A percentile compares a stretch with the other conserved stretches of the same genome.
These are phyloP conservation scores for Dermochelys coriacea DNA, from an alignment of 2,797 vertebrate genomes.

Conservation along the genomic window DNA sequence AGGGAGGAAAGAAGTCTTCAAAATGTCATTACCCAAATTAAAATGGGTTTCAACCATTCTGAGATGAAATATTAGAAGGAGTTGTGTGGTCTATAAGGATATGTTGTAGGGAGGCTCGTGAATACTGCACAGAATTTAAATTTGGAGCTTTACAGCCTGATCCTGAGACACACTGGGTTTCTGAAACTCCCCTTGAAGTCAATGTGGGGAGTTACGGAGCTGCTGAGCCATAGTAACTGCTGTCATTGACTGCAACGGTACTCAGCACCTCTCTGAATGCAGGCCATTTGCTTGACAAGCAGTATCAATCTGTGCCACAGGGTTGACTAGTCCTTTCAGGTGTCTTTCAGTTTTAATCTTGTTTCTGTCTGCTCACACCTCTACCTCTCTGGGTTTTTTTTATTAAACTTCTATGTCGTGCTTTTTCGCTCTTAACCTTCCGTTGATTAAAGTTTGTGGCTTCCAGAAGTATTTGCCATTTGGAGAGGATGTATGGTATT, in stretches of 20 bases:
- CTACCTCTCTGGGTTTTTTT: neutral
- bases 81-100: neutral
- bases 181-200: neutral
- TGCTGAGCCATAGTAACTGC: neutral
- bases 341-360: constrained; percentile 29
- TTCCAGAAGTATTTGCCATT: constrained; percentile 39
- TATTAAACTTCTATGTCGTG: neutral
- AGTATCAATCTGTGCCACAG: fast-evolving
- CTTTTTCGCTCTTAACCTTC: constrained; percentile 57
- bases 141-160: neutral
- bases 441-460: constrained; percentile 39
- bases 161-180: neutral
- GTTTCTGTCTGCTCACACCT: constrained; percentile 47
- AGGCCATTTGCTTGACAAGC: neutral
- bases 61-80: neutral
- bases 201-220: fast-evolving
- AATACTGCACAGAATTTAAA: constrained; percentile 10
- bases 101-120: neutral
- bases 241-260: fast-evolving
- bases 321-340: neutral
- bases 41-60: neutral
- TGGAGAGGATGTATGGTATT: neutral
- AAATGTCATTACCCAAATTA: neutral
- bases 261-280: neutral
- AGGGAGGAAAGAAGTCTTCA: neutral